Evolutionary conservation across 2,888 invertebrate species (phyloP), one percentile per base, ranked within the genome.

Genomic region (Parapristionchus giblindavisi): DNA sequence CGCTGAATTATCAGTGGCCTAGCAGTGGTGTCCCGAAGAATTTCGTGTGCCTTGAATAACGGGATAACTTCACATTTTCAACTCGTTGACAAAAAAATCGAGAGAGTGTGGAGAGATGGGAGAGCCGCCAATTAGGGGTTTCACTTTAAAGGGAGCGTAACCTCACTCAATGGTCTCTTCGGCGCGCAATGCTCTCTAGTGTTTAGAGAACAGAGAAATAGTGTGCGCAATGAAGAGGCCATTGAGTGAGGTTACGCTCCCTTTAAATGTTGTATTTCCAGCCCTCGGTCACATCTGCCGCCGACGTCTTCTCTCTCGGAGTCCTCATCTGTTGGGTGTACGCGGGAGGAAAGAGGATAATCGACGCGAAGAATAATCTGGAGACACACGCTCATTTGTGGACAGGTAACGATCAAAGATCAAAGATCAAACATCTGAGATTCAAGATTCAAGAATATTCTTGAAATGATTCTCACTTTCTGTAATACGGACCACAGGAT

Each of bases 231-330:
- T n/a, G n/a, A n/a, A n/a, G n/a, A n/a, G n/a, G n/a, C n/a, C n/a
- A n/a, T n/a, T n/a, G n/a, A n/a, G n/a, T n/a, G n/a, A n/a, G n/a
- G n/a, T n/a, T n/a, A n/a, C n/a, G n/a, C n/a, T n/a, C n/a, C n/a
- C n/a, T n/a, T n/a, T n/a, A n/a, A n/a, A n/a, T n/a, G n/a, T 43
- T 1, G 11, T 38, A 21, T 34, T 52, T 68, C 0, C 56, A 71
- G 56, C 56, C 54, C 29, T 71, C 51, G 0, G 86, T 87, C 1
- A 94, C 93, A 88, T 93, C 94, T 73, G 91, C 94, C 60, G 95
- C 95, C 84, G 98, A 99, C 89, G 96, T 98, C 93, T 99, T 93
- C 90, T 95, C 96, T 0, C 90, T 98, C 82, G 98, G 97, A 27
- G 93, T 98, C 92, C 93, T 96, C 73, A 93, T 98, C 84, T 94